Conservation (phyloP, 2,888 invertebrate species). For the Agapostemon virescens region DNA sequence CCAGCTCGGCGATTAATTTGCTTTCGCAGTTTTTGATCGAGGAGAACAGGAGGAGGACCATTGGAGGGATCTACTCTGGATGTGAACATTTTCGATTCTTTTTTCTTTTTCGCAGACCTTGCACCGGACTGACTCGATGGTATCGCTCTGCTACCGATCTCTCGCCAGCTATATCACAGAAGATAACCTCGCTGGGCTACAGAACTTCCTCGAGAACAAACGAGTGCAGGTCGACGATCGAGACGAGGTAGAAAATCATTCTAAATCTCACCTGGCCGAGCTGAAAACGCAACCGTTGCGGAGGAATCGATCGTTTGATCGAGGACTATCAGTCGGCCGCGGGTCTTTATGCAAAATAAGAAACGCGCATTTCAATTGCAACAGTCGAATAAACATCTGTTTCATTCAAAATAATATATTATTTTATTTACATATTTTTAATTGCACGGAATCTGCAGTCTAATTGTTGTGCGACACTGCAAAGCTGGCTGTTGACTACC, state of each 20-base stretch:
- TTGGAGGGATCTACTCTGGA: background rate
- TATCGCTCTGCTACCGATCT: conserved; percentile 92
- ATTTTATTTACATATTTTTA: too few species aligned
- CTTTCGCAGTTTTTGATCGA: conserved; percentile 23
- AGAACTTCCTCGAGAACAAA: conserved; percentile 91
- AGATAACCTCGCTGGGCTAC: conserved; percentile 90
- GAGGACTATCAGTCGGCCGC: too few species aligned
- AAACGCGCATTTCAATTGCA: too few species aligned
- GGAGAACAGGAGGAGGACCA: background rate
- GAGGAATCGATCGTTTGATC: too few species aligned
- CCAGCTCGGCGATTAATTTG: conserved; percentile 39
- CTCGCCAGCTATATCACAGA: conserved; percentile 90
- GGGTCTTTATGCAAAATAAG: too few species aligned
- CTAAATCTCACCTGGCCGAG: too few species aligned
- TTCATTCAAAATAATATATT: too few species aligned
- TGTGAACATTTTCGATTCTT: conserved; percentile 4
- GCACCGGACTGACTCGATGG: conserved; percentile 95
- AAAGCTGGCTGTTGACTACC: too few species aligned
- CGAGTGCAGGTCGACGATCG: conserved; percentile 91
- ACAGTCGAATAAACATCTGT: too few species aligned
- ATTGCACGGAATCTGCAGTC: too few species aligned
- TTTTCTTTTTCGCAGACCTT: conserved; percentile 85
- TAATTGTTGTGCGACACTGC: too few species aligned
- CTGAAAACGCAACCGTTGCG: too few species aligned
- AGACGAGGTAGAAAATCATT: conserved; percentile 86